Conservation (phyloP, 1,140 invertebrate species). For the Cydia fagiglandana region DNA sequence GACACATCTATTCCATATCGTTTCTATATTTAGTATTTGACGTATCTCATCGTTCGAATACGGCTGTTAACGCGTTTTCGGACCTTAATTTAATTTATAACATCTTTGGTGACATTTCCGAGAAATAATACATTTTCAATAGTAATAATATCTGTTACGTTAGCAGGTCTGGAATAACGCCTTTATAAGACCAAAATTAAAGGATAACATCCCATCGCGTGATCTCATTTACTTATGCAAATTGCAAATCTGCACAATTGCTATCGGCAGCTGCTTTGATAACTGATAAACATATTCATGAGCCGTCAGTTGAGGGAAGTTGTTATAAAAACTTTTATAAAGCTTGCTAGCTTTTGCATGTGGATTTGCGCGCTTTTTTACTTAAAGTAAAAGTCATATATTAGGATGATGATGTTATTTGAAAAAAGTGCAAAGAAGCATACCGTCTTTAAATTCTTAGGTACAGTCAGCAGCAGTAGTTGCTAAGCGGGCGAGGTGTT, state of each 20-base stretch:
- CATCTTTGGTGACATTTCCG: background rate
- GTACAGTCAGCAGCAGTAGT: too few species aligned
- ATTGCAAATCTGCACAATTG: constrained; percentile 31
- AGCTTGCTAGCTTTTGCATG: background rate
- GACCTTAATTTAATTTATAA: background rate
- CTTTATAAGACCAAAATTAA: constrained; percentile 18
- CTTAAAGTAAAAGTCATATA: too few species aligned
- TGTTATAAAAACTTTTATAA: constrained; percentile 26
- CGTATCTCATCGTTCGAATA: too few species aligned
- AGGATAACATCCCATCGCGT: constrained; percentile 25
- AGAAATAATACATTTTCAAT: background rate
- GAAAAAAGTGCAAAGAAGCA: too few species aligned
- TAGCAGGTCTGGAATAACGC: constrained; percentile 2
- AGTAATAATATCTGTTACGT: background rate
- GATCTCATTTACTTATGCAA: constrained; percentile 30
- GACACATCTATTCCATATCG: too few species aligned
- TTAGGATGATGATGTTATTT: too few species aligned
- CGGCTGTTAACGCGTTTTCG: too few species aligned
- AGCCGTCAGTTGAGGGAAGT: constrained; percentile 17
- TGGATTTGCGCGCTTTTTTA: background rate
- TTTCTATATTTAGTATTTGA: too few species aligned
- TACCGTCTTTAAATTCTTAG: too few species aligned
- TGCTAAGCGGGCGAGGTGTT: too few species aligned
- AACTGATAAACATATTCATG: constrained; percentile 30
- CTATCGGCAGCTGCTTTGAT: constrained; percentile 28